Conservation (phyloP, 2,888 invertebrate species). For the Agrotis segetum region DNA sequence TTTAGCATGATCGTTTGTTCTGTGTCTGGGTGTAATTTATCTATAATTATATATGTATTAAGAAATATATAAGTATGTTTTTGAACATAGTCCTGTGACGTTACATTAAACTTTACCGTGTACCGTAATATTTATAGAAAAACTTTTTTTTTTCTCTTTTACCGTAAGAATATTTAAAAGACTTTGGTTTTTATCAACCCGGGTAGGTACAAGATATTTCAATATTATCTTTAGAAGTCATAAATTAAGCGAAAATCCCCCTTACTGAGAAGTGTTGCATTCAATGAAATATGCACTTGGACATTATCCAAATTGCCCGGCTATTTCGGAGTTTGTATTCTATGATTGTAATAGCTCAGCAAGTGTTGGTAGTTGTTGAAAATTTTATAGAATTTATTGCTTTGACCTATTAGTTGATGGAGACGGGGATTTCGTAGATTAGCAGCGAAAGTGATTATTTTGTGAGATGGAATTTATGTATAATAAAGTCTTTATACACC, state of each 20-base stretch:
- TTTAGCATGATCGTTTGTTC: too few relatives aligned
- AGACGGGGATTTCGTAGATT: not conserved
- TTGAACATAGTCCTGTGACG: too few relatives aligned
- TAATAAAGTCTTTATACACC: not conserved
- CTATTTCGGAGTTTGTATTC: constrained; percentile 62
- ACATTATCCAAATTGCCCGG: constrained; percentile 67
- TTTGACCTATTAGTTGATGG: not conserved
- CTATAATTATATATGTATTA: too few relatives aligned
- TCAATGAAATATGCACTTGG: constrained; percentile 70
- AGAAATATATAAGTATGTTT: too few relatives aligned
- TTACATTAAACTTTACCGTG: too few relatives aligned
- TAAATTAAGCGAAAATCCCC: constrained; percentile 28
- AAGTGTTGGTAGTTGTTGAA: constrained; percentile 43
- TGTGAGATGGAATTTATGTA: not conserved
- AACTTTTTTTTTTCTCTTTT: too few relatives aligned
- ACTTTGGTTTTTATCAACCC: not conserved
- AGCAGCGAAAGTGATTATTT: not conserved
- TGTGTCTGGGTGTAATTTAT: too few relatives aligned
- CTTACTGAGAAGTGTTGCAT: constrained; percentile 37
- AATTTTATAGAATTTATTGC: constrained; percentile 48
- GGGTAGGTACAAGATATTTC: constrained; percentile 9
- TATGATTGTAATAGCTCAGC: constrained; percentile 51
- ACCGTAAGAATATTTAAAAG: too few relatives aligned
- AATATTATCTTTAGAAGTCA: constrained; percentile 4
- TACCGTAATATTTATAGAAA: too few relatives aligned